These are phyloP conservation scores for Callospermophilus lateralis DNA, from an alignment of 2,113 vertebrate species.

Conservation along the genomic window DNA sequence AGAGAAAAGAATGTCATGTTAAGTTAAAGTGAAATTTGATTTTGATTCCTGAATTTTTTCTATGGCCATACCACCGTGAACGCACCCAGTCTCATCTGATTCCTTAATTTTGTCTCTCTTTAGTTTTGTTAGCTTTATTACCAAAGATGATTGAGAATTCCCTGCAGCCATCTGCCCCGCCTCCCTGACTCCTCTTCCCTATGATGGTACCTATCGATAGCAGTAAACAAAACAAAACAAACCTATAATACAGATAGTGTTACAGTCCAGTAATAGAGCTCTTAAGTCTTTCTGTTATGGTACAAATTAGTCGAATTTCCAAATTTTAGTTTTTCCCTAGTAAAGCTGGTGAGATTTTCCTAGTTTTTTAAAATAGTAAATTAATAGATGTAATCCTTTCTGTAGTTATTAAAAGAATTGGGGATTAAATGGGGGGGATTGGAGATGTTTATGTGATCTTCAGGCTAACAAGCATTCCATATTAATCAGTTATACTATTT, in stretches of 20 bases:
- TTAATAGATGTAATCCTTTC: not conserved
- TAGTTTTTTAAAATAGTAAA: not conserved
- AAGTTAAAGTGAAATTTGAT: not conserved
- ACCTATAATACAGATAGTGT: not conserved
- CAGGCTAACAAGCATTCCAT: not conserved
- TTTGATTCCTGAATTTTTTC: not conserved
- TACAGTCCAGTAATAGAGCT: not conserved
- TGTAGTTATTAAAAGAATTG: not conserved
- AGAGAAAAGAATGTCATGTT: constrained; percentile 12
- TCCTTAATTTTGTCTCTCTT: not conserved
- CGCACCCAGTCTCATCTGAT: not conserved
- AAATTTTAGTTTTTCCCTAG: constrained; percentile 27
- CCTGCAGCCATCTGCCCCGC: not conserved
- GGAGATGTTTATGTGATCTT: not conserved
- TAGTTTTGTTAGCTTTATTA: constrained; percentile 29
- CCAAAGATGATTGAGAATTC: not conserved
- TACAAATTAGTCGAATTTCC: constrained; percentile 10
- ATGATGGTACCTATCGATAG: not conserved
- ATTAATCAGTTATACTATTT: not conserved
- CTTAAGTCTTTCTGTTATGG: not conserved
- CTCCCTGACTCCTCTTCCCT: too few relatives aligned
- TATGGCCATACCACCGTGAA: not conserved
- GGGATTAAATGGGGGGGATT: not conserved
- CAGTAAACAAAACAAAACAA: not conserved
- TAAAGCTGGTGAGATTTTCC: not conserved